phyloP scores from a whole-genome alignment of 1,140 invertebrate species.

The Drosophila tropicalis region DNA sequence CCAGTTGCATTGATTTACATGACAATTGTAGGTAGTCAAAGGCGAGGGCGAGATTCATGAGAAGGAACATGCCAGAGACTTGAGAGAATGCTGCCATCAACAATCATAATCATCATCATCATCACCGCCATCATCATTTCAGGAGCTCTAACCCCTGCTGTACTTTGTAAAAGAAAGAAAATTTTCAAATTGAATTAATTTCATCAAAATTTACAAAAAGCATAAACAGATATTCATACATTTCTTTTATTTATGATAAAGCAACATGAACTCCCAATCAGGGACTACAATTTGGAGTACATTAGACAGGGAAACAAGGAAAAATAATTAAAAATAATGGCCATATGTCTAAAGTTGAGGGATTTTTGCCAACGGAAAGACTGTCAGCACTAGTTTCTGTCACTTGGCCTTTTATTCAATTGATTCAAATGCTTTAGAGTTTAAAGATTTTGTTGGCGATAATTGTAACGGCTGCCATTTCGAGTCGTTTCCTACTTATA shows the following conservation, averaged over 20 bases:
- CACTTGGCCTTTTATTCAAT: not conserved
- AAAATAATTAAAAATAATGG: not conserved
- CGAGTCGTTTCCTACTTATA: not conserved
- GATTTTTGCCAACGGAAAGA: too few species aligned
- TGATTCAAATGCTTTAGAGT: not conserved
- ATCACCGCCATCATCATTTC: constrained; percentile 7
- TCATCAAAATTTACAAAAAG: too few species aligned
- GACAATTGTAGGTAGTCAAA: constrained; percentile 55
- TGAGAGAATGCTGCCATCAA: constrained; percentile 27
- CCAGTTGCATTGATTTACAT: constrained; percentile 76
- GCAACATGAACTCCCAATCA: too few species aligned
- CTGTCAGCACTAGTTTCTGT: too few species aligned
- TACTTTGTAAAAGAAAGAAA: not conserved
- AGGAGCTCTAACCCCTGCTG: constrained; percentile 38
- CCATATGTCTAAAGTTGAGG: not conserved
- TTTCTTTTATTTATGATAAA: too few species aligned
- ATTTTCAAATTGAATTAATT: too few species aligned
- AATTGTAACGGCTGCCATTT: not conserved
- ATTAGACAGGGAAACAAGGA: not conserved
- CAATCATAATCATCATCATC: constrained; percentile 11
- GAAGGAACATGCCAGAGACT: constrained; percentile 43
- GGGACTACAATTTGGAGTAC: not conserved
- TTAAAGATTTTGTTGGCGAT: not conserved
- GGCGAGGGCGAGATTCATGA: constrained; percentile 28
- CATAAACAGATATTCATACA: too few species aligned